Evolutionary conservation across 1,140 invertebrate species (phyloP).

Genomic region (Drosophila kanapiae): DNA sequence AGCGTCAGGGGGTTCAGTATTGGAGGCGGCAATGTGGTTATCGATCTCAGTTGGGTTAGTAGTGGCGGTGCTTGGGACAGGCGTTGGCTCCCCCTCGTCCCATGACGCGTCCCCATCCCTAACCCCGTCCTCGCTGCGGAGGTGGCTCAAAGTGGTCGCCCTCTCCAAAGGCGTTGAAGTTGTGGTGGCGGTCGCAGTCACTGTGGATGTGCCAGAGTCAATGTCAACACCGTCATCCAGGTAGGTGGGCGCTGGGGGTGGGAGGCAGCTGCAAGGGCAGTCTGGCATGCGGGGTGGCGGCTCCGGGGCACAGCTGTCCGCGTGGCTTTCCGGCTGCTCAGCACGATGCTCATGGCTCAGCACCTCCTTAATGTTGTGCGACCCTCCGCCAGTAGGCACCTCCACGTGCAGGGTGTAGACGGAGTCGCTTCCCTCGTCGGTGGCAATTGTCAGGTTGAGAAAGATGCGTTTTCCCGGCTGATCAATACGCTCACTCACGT

Average conservation of each 20-base stretch:
- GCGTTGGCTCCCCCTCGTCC: slow-evolving; percentile 11
- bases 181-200: slow-evolving; percentile 16
- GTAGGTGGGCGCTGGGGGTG: slow-evolving; percentile 25
- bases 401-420: slow-evolving; percentile 83
- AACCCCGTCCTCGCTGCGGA: slow-evolving; percentile 18
- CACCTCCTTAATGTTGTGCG: slow-evolving; percentile 67
- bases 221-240: slow-evolving; percentile 41
- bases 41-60: slow-evolving; percentile 50
- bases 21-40: slow-evolving; percentile 48
- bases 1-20: slow-evolving; percentile 33
- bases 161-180: slow-evolving; percentile 32
- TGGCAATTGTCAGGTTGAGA: slow-evolving; percentile 82
- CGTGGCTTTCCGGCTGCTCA: slow-evolving; percentile 9
- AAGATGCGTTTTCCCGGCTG: slow-evolving; percentile 70
- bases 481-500: slow-evolving; percentile 71
- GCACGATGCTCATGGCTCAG: slow-evolving; percentile 63
- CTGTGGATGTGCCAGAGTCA: slow-evolving; percentile 27
- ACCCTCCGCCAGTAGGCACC: slow-evolving; percentile 68
- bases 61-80: slow-evolving; percentile 27
- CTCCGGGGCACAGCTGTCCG: slow-evolving; percentile 72
- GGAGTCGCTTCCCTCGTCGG: slow-evolving; percentile 76
- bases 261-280: slow-evolving; percentile 76
- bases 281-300: slow-evolving; percentile 83
- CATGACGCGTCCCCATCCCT: slow-evolving; percentile 21
- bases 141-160: slow-evolving; percentile 36